Conservation (phyloP, 1,140 invertebrate species). For the Ctenoplectra terminalis region DNA sequence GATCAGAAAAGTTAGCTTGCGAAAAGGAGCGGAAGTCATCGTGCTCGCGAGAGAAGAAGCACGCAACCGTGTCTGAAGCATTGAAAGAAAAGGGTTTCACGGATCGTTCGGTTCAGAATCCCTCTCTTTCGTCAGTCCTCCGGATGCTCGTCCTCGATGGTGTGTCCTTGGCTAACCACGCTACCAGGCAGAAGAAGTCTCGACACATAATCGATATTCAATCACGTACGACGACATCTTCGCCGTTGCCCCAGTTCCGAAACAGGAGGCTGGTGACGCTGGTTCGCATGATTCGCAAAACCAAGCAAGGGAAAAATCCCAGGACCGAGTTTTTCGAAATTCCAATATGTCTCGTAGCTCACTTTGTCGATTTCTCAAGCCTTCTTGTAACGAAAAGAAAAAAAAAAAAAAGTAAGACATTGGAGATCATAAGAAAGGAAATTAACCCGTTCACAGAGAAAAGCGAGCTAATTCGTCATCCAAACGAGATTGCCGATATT, state of each 20-base stretch:
- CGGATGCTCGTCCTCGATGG: constrained; percentile 28
- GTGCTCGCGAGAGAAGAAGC: background rate
- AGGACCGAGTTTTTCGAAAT: constrained; percentile 43
- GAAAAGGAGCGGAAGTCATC: background rate
- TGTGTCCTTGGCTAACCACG: constrained; percentile 52
- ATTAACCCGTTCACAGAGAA: too few relatives aligned
- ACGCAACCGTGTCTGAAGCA: background rate
- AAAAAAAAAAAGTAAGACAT: too few relatives aligned
- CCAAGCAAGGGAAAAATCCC: background rate
- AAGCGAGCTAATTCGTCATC: too few relatives aligned
- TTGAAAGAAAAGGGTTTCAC: constrained; percentile 34
- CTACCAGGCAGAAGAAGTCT: constrained; percentile 42
- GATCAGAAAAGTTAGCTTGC: background rate
- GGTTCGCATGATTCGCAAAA: constrained; percentile 47
- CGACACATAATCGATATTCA: constrained; percentile 71
- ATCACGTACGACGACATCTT: constrained; percentile 67
- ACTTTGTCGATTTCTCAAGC: constrained; percentile 44
- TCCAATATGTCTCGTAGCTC: constrained; percentile 57
- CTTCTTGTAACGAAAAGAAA: background rate
- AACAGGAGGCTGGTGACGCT: constrained; percentile 49
- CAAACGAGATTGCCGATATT: too few relatives aligned
- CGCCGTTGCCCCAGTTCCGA: constrained; percentile 62
- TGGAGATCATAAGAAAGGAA: too few relatives aligned
- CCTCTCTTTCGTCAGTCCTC: constrained; percentile 40
- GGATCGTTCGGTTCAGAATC: constrained; percentile 50